phyloP scores from a whole-genome alignment of 2,797 vertebrate genomes.

The Trachops cirrhosus region DNA sequence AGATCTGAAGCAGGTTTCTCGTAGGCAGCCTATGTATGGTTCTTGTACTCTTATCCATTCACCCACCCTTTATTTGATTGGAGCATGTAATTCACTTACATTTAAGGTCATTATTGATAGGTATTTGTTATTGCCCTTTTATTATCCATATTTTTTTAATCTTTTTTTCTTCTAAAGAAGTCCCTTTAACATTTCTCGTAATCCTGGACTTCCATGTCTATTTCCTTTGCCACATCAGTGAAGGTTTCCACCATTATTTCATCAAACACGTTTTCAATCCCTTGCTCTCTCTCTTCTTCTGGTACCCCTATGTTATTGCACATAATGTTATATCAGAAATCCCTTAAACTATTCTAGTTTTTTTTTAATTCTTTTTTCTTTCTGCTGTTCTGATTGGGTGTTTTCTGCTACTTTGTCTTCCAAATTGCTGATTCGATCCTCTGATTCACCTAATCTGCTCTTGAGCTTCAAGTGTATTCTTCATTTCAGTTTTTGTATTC shows the following conservation, averaged over 20 bases:
- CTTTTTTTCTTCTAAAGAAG: not conserved
- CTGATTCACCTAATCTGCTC: not conserved
- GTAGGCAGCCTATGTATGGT: not conserved
- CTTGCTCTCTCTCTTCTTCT: not conserved
- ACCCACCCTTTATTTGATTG: not conserved
- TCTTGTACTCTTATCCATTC: not conserved
- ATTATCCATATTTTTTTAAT: not conserved
- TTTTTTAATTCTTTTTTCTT: not conserved
- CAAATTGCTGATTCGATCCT: not conserved
- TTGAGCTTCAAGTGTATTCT: not conserved
- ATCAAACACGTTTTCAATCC: not conserved
- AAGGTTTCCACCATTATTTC: not conserved
- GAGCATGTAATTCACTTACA: not conserved
- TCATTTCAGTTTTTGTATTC: too few species aligned
- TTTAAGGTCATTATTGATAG: not conserved
- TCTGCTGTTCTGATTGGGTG: not conserved
- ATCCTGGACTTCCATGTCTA: not conserved
- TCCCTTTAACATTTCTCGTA: not conserved
- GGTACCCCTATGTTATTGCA: not conserved
- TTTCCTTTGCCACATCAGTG: not conserved
- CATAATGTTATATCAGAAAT: too few species aligned
- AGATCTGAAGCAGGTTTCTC: not conserved
- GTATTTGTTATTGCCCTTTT: not conserved
- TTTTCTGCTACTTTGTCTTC: not conserved
- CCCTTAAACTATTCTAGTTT: not conserved